Evolutionary conservation across 2,113 vertebrate species (phyloP).

Genomic region (Muscicapa adusta): DNA sequence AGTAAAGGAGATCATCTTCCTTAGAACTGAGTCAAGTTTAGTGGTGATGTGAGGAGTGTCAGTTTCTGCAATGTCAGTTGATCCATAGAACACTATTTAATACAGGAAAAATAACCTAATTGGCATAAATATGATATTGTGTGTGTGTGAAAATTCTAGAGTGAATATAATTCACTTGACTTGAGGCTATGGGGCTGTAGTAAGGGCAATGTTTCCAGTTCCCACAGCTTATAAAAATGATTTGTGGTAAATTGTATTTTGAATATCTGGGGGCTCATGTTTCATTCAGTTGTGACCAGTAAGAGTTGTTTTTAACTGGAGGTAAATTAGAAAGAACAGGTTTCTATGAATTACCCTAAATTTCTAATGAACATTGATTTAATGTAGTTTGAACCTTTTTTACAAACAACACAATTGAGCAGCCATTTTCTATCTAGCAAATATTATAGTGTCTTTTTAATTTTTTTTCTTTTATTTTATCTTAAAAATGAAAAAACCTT

Average conservation of each 20-base stretch:
- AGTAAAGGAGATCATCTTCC: background rate
- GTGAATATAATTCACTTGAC: background rate
- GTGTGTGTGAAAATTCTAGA: background rate
- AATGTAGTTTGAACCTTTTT: background rate
- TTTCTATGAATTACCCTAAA: background rate
- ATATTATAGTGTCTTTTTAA: background rate
- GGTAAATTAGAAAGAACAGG: fast-evolving
- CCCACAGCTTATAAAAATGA: background rate
- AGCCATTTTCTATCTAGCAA: background rate
- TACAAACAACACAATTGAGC: background rate
- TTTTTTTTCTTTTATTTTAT: background rate
- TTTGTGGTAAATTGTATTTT: background rate
- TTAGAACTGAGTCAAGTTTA: background rate
- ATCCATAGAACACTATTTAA: background rate
- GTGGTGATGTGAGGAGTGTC: background rate
- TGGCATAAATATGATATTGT: background rate
- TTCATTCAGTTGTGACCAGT: background rate
- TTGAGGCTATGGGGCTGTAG: background rate
- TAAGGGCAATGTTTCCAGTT: background rate
- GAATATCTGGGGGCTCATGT: background rate
- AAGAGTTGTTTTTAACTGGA: background rate
- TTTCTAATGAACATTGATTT: background rate
- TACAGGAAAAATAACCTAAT: background rate
- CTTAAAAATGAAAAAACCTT: background rate
- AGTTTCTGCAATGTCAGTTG: background rate